Evolutionary conservation across 2,113 vertebrate genomes (phyloP), one percentile per base, ranked within the genome.

Genomic region (Anarrhichthys ocellatus): DNA sequence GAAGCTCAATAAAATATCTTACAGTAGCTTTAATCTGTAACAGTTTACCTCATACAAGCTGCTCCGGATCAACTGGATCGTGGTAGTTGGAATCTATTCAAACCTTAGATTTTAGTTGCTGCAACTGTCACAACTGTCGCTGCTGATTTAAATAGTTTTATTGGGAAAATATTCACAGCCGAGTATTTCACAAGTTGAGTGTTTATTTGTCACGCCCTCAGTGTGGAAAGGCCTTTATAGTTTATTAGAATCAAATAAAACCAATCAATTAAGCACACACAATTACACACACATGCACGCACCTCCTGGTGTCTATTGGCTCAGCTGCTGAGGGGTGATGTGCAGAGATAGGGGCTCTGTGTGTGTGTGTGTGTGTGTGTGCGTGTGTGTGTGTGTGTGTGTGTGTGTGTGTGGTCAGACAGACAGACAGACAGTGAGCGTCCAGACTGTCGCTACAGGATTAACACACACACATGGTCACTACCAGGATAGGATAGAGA

Each of bases 371-470:
- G 36, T 78, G 68, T 69, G 78, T 72, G 40, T 56, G 76, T 65
- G 77, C 81, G 58, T 70, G 71, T 78, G 73, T 80, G 58, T 56
- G 13, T 36, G 32, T 18, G 20, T 65, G 77, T 83, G 58, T 70
- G 71, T 70, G 71, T 78, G 73, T 80, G 58, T 56, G 13, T 36
- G 32, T 18, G 20, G 58, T 71, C 80, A 42, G 56, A 65, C 82
- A 91, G 56, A 90, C 80, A 42, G 56, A 65, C 82, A 91, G 56
- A 90, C 83, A 80, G 70, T 0, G 89, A 48, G 46, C 3, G 86
- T 87, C 95, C 0, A 0, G 82, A 66, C 92, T 94, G 89, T 89
- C 91, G 0, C 0, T 86, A 76, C 70, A 46, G 81, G 78, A 87
- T 89, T 82, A 81, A 76, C 76, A 22, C 73, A 34, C 73, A 36